These are phyloP conservation scores for Sceliomorpha sp. DNA, from an alignment of 2,888 invertebrate species.

Conservation along the genomic window DNA sequence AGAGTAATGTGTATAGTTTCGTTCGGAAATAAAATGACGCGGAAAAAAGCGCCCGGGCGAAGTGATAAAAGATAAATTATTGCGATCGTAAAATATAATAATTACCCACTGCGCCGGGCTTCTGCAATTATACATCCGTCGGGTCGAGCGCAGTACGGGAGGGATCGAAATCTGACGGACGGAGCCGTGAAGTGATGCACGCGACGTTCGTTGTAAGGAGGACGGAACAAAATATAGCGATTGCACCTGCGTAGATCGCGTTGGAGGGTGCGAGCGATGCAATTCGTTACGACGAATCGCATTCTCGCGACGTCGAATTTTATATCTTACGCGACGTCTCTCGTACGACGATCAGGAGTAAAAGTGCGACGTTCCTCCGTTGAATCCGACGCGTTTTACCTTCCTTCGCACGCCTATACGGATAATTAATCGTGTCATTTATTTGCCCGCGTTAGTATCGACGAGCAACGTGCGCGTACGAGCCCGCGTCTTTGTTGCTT, in stretches of 20 bases:
- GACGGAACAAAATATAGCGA: slow-evolving; percentile 31
- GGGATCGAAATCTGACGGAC: slow-evolving; percentile 37
- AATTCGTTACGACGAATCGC: slow-evolving; percentile 50
- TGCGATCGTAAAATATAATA: slow-evolving; percentile 25
- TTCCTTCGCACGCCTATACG: too few relatives aligned
- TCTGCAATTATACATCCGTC: slow-evolving; percentile 30
- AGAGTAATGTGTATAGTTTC: too few relatives aligned
- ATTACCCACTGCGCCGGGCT: slow-evolving; percentile 28
- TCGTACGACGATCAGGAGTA: too few relatives aligned
- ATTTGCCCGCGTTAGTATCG: too few relatives aligned
- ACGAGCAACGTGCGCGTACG: too few relatives aligned
- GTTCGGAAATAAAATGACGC: too few relatives aligned
- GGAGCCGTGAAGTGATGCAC: slow-evolving; percentile 35
- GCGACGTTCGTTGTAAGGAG: slow-evolving; percentile 29
- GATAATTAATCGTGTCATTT: too few relatives aligned
- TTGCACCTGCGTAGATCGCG: slow-evolving; percentile 37
- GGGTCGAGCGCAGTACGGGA: slow-evolving; percentile 25
- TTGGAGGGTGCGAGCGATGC: slow-evolving; percentile 40
- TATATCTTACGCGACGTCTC: too few relatives aligned
- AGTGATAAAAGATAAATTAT: not conserved
- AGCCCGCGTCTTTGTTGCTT: too few relatives aligned
- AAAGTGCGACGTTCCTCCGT: too few relatives aligned
- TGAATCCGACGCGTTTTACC: too few relatives aligned
- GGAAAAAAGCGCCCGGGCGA: not conserved
- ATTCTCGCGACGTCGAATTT: slow-evolving; percentile 46